phyloP scores from a whole-genome alignment of 2,797 vertebrate species.

The Myiotriccus ornatus region DNA sequence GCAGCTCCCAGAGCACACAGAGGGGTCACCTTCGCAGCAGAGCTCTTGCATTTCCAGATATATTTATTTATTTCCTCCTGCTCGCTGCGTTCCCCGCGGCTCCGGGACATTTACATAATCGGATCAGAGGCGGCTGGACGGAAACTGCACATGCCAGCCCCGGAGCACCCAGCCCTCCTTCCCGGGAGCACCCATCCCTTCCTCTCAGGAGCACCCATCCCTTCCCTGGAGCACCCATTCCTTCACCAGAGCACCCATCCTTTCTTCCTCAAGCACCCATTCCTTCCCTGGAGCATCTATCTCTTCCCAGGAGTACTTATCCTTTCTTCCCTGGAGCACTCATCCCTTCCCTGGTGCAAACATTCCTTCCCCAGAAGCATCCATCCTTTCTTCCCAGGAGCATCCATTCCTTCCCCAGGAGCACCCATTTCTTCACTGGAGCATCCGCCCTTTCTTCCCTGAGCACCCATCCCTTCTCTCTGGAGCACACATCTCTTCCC shows the following conservation, averaged over 20 bases:
- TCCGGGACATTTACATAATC: slow-evolving; percentile 23
- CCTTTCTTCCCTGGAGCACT: not conserved
- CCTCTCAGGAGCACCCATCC: not conserved
- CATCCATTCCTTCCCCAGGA: not conserved
- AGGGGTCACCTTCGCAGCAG: not conserved
- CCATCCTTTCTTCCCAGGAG: too few relatives aligned
- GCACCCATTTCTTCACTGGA: not conserved
- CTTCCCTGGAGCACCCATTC: not conserved
- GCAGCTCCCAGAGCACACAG: not conserved
- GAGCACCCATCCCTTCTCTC: not conserved
- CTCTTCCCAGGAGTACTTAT: too few relatives aligned
- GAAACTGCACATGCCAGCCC: not conserved
- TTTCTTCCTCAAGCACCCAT: not conserved
- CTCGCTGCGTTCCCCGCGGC: not conserved
- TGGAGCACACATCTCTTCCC: not conserved
- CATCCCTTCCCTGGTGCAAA: not conserved
- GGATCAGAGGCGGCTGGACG: not conserved
- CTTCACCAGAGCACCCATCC: not conserved
- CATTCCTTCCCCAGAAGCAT: not conserved
- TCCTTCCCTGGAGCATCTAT: not conserved
- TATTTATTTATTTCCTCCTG: not conserved
- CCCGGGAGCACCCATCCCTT: not conserved
- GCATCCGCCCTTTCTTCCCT: not conserved
- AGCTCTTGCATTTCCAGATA: not conserved
- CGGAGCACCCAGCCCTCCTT: not conserved